Percentiles rank a stretch among this genome's conserved stretches.
phyloP scores from a whole-genome alignment of 2,113 vertebrate genomes.

The Apteryx mantelli region DNA sequence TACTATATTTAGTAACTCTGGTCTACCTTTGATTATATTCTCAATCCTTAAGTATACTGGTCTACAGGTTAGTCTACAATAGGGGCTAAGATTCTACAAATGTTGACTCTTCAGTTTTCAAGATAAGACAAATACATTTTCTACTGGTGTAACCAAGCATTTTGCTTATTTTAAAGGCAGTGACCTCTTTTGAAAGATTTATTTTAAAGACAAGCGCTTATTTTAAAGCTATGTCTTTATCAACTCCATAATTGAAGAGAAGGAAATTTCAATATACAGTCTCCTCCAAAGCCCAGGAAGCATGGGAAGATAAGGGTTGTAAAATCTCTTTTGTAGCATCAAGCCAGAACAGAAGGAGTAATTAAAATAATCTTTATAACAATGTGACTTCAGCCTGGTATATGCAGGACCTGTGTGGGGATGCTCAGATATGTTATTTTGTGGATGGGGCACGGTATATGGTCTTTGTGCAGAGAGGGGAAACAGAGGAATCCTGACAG shows the following conservation, averaged over 20 bases:
- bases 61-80: neutral
- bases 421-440: neutral
- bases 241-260: neutral
- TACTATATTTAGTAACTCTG: neutral
- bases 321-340: neutral
- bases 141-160: neutral
- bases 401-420: rapidly evolving
- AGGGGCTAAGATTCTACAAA: neutral
- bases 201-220: neutral
- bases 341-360: rapidly evolving
- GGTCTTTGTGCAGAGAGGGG: neutral
- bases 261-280: neutral
- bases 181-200: neutral
- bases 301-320: neutral
- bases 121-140: neutral
- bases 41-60: neutral
- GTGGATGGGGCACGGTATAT: rapidly evolving
- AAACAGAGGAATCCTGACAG: neutral
- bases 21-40: neutral
- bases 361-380: neutral
- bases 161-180: neutral
- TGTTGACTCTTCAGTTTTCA: neutral
- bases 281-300: neutral
- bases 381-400: neutral
- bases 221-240: neutral